Evolutionary conservation across 2,797 vertebrate species (phyloP), one percentile per base, ranked within the genome.

Genomic region (Notamacropus eugenii): DNA sequence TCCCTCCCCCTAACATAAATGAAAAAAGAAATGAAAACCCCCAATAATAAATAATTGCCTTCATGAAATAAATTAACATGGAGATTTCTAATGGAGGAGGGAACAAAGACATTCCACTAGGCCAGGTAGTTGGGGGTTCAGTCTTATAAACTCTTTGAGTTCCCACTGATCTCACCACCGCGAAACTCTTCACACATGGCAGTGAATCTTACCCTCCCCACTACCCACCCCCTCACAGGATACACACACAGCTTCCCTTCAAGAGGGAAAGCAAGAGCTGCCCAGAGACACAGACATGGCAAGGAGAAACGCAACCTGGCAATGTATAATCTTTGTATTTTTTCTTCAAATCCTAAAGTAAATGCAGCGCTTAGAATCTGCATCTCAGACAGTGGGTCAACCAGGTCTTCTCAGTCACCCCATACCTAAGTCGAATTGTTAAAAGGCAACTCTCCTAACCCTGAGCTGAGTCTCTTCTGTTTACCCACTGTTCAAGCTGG

Each of bases 11-110:
- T 92, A 97, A 97, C 94, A 97, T 97, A 96, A 95, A 91, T 97
- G 97, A 95, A 95, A 98, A 98, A 96, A 98, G 90, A 96, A 96
- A 97, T 97, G 95, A 97, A 96, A 98, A 96, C 93, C 96, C 97
- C 97, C 97, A 98, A 98, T 96, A 99, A 99, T 99, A 99, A 99
- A 99, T 99, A 99, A 94, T 98, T 0, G 96, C 95, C 97, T 98
- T 96, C 96, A 97, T 97, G 98, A 99, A 99, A 99, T 99, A 98
- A 99, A 98, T 99, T 99, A 99, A 98, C 3, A 96, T 96, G 97
- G 97, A 98, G 93, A 97, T 97, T 55, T 97, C 98, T 97, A 96
- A 67, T 29, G 57, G 95, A 96, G 96, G 95, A 92, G 94, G 97
- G 97, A 96, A 91, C 87, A 96, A 98, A 93, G 96, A 97, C 91